These are phyloP conservation scores for Agapostemon virescens DNA, from an alignment of 2,888 invertebrate species.

Conservation along the genomic window DNA sequence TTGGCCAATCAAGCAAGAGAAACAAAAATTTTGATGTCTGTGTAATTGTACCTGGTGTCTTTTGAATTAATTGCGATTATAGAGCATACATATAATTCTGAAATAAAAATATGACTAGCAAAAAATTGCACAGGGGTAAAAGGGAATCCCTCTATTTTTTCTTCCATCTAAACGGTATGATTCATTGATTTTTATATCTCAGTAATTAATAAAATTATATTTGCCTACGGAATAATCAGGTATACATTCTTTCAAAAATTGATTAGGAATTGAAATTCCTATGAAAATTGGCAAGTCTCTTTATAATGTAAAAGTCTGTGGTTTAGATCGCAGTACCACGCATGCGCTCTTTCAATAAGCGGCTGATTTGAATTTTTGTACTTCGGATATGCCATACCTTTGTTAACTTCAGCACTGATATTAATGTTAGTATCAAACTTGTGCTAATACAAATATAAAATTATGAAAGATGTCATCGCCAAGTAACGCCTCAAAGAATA, in stretches of 20 bases:
- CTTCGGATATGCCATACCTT: not conserved
- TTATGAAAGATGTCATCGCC: not conserved
- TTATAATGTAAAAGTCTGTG: not conserved
- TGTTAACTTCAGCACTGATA: not conserved
- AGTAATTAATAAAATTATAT: not conserved
- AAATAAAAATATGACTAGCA: too few relatives aligned
- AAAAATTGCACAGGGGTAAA: too few relatives aligned
- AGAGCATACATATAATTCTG: not conserved
- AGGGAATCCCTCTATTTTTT: too few relatives aligned
- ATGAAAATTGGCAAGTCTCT: not conserved
- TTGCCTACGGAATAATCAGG: not conserved
- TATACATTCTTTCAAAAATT: not conserved
- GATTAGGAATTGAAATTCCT: not conserved
- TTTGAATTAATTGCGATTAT: not conserved
- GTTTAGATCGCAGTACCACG: not conserved
- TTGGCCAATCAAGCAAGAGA: not conserved
- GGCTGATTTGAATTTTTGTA: not conserved
- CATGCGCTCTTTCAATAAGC: not conserved
- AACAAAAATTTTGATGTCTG: not conserved
- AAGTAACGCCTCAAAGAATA: not conserved
- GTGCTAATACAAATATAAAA: not conserved
- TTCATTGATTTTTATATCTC: not conserved
- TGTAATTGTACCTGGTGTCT: not conserved
- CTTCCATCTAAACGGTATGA: too few relatives aligned
- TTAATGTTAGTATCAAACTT: not conserved